Base-by-base conservation (phyloP, 2,888 invertebrate species). In the Ectemnius continuus region DNA sequence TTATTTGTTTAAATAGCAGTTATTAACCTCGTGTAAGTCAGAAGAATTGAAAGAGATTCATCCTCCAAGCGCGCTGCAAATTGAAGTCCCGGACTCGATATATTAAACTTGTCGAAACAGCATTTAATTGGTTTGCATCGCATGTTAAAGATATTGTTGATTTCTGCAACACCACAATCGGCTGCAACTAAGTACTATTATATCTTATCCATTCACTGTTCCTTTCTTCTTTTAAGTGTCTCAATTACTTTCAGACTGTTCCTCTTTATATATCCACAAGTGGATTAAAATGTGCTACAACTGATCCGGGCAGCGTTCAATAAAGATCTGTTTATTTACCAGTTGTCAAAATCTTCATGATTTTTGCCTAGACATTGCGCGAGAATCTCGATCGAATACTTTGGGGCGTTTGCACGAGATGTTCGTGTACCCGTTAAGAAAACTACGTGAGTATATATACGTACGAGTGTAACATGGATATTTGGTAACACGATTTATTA, bases 31-130 rank as follows among this genome's bases (percentile, higher is more conserved):
- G 45, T 28, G 20, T 59, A 64, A 59, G 58, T 8, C 64, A 46
- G 59, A 11, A 11, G 48, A 46, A 47, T 20, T 6, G 52, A 67
- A 59, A 60, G 16, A 46, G 23, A 28, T 23, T 46, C 57, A n/a
- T 67, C 62, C 47, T 67, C 45, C 67, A 66, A 71, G 67, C 61
- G 67, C 48, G 45, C 66, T 46, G 56, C 48, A 60, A 45, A 36
- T 26, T 70, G 52, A 62, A 61, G 20, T 66, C 60, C n/a, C 48
- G 20, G 11, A 57, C 58, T 45, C 47, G 20, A 14, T 59, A 14
- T 46, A 45, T 57, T 52, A 36, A 46, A 65, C 20, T 61, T 70
- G 70, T 62, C 64, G 67, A 76, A 57, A 76, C 60, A 63, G 64
- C 67, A 70, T 57, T 46, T 18, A 56, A 67, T 52, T 28, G 47